A percentile compares a stretch with the other conserved stretches of the same genome.
These are phyloP conservation scores for Brachymystax lenok DNA, from an alignment of 2,797 vertebrate genomes.

Conservation along the genomic window DNA sequence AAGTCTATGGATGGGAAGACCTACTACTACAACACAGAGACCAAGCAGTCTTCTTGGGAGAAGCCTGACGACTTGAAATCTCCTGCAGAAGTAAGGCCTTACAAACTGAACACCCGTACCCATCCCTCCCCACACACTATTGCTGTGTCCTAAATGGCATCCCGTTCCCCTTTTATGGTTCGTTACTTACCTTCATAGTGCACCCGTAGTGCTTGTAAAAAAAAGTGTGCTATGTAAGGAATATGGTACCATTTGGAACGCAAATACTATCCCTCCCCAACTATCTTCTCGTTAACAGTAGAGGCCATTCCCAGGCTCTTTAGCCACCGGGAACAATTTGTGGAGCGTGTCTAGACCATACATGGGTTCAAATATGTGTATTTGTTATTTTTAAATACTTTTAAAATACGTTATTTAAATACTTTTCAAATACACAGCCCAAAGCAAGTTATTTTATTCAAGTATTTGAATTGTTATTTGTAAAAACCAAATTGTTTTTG, in stretches of 20 bases:
- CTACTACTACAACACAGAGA: conserved; percentile 97
- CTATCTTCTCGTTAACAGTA: not conserved
- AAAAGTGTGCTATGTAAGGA: not conserved
- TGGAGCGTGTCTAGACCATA: not conserved
- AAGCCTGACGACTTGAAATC: conserved; percentile 98
- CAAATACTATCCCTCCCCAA: not conserved
- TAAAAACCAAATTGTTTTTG: no score
- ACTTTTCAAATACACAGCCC: no score
- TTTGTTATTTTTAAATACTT: no score
- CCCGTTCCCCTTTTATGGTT: not conserved
- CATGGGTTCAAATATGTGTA: no score
- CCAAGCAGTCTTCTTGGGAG: conserved; percentile 98
- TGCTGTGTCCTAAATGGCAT: not conserved
- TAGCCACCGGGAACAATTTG: not conserved
- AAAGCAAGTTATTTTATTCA: no score
- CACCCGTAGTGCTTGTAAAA: no score
- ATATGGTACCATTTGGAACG: not conserved
- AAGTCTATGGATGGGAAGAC: conserved; percentile 97
- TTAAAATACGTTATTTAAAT: no score
- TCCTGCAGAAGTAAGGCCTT: conserved; percentile 86
- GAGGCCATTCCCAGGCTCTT: not conserved
- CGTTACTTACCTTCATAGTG: no score
- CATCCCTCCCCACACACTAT: not conserved
- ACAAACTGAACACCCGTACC: not conserved
- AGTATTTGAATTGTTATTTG: no score